Evolutionary conservation across 2,797 vertebrate genomes (phyloP).

Genomic region (Manis pentadactyla): DNA sequence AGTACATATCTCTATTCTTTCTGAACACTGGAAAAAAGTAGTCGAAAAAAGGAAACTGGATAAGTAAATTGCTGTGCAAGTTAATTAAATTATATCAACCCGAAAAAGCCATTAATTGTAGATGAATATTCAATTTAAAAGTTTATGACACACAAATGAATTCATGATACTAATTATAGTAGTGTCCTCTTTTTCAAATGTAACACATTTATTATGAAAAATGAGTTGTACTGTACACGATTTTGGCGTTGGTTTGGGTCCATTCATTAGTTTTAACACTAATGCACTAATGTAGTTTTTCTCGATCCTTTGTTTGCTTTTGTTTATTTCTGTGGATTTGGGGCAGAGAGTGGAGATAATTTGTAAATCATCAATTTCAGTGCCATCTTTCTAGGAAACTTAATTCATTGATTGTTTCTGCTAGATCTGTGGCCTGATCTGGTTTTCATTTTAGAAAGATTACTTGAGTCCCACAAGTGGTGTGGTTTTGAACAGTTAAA

Average conservation of each 20-base stretch:
- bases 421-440: neutral
- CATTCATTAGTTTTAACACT: neutral
- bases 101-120: slow-evolving; percentile 47
- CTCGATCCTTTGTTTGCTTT: neutral
- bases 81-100: slow-evolving; percentile 46
- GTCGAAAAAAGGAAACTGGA: slow-evolving; percentile 4
- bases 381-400: neutral
- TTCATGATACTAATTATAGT: slow-evolving; percentile 35
- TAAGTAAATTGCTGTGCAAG: slow-evolving; percentile 43
- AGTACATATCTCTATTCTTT: slow-evolving; percentile 31
- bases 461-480: neutral
- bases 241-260: neutral
- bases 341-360: neutral
- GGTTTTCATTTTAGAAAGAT: neutral
- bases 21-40: neutral
- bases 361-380: neutral
- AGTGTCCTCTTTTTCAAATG: neutral
- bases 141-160: slow-evolving; percentile 22
- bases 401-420: neutral
- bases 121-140: slow-evolving; percentile 67
- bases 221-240: neutral
- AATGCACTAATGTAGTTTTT: neutral
- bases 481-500: neutral
- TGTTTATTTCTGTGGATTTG: neutral
- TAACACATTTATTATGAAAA: neutral